Evolutionary conservation across 2,888 invertebrate genomes (phyloP).

Genomic region (Epinotia brunnichana): DNA sequence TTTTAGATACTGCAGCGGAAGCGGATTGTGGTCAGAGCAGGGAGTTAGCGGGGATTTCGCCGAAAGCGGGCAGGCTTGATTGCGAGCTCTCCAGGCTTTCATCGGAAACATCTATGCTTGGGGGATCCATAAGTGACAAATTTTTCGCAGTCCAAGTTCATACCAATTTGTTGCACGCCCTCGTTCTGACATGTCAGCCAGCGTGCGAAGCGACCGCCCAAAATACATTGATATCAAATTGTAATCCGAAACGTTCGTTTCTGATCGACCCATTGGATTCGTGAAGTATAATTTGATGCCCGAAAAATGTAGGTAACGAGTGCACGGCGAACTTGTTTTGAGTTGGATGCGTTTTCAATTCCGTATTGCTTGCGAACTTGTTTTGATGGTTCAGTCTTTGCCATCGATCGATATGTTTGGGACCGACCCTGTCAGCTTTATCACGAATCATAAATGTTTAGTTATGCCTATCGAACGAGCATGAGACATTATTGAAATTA

Average conservation of each 20-base stretch:
- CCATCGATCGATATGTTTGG: not conserved
- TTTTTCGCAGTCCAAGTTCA: not conserved
- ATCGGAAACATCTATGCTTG: slow-evolving; percentile 47
- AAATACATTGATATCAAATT: not conserved
- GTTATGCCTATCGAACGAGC: not conserved
- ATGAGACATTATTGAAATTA: no score
- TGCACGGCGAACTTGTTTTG: slow-evolving; percentile 13
- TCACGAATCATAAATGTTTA: not conserved
- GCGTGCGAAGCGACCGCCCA: not conserved
- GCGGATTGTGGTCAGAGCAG: slow-evolving; percentile 53
- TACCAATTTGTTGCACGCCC: no score
- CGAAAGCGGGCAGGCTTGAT: slow-evolving; percentile 53
- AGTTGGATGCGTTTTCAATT: not conserved
- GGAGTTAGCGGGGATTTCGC: slow-evolving; percentile 52
- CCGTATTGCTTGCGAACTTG: not conserved
- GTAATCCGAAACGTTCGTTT: not conserved
- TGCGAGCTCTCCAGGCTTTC: slow-evolving; percentile 58
- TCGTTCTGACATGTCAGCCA: not conserved
- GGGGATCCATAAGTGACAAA: not conserved
- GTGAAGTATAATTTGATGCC: slow-evolving; percentile 50
- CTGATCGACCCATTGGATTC: slow-evolving; percentile 38
- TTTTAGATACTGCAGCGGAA: slow-evolving; percentile 51
- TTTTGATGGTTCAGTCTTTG: not conserved
- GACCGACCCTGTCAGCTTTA: no score
- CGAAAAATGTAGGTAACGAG: slow-evolving; percentile 19